Conservation (phyloP, 1,140 invertebrate species). For the Conus ventricosus region DNA sequence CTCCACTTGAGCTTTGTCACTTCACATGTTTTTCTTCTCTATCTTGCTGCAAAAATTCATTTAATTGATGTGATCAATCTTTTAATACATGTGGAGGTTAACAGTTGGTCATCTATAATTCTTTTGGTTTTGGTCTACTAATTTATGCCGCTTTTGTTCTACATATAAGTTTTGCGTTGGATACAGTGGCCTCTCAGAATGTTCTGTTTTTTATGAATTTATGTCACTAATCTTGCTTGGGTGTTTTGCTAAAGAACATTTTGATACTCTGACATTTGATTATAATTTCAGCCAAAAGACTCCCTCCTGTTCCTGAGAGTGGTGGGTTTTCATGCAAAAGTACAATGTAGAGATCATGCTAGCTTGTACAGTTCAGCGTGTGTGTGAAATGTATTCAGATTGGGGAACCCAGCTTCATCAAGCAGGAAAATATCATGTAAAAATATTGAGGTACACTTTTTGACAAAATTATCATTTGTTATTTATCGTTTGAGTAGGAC, state of each 20-base stretch:
- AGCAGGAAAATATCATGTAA: background rate
- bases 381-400: background rate
- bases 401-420: background rate
- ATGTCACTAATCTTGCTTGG: background rate
- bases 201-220: background rate
- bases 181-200: background rate
- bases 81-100: no score
- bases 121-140: background rate
- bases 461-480: no score
- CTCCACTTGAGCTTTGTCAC: no score
- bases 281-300: conserved; percentile 33
- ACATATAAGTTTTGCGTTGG: background rate
- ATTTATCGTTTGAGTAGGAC: no score
- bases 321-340: conserved; percentile 19
- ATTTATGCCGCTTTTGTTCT: background rate
- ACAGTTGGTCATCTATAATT: no score
- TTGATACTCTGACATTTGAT: conserved; percentile 18
- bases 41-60: no score
- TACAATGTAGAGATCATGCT: background rate
- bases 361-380: background rate
- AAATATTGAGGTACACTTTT: no score
- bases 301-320: conserved; percentile 28
- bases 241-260: conserved; percentile 9
- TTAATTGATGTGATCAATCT: no score
- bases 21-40: no score